These are phyloP conservation scores for Drosophila micromelanica DNA, from an alignment of 1,140 invertebrate species.

Conservation along the genomic window DNA sequence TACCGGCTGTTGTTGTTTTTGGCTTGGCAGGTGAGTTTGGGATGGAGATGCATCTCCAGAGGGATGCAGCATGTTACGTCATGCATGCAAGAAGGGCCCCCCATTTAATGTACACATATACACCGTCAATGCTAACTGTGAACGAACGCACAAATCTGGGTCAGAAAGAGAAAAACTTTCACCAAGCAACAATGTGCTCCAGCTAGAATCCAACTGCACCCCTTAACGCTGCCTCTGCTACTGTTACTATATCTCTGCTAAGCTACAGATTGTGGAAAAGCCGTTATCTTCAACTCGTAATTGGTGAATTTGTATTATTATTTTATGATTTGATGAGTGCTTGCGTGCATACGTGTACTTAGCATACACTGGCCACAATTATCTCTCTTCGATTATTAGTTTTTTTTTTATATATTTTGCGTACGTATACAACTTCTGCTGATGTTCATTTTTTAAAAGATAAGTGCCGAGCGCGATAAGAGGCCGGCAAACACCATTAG, in stretches of 20 bases:
- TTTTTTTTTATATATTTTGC: slow-evolving; percentile 39
- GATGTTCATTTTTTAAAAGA: slow-evolving; percentile 30
- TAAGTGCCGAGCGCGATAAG: slow-evolving; percentile 58
- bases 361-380: slow-evolving; percentile 26
- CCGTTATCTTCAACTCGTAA: slow-evolving; percentile 46
- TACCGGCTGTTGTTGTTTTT: slow-evolving; percentile 90
- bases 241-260: neutral
- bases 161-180: slow-evolving; percentile 59
- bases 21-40: slow-evolving; percentile 88
- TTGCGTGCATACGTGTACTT: slow-evolving; percentile 53
- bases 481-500: slow-evolving; percentile 14
- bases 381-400: slow-evolving; percentile 21
- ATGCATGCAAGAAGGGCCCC: slow-evolving; percentile 29
- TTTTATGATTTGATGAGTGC: slow-evolving; percentile 27
- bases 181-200: slow-evolving; percentile 35
- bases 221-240: neutral
- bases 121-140: neutral
- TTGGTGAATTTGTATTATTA: slow-evolving; percentile 31
- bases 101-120: neutral
- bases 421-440: slow-evolving; percentile 65
- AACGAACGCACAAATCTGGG: slow-evolving; percentile 28
- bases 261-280: slow-evolving; percentile 20
- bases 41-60: neutral
- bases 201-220: slow-evolving; percentile 27
- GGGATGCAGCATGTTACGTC: slow-evolving; percentile 26